phyloP scores from a whole-genome alignment of 2,888 invertebrate genomes.

The Trissoscelio sp. region DNA sequence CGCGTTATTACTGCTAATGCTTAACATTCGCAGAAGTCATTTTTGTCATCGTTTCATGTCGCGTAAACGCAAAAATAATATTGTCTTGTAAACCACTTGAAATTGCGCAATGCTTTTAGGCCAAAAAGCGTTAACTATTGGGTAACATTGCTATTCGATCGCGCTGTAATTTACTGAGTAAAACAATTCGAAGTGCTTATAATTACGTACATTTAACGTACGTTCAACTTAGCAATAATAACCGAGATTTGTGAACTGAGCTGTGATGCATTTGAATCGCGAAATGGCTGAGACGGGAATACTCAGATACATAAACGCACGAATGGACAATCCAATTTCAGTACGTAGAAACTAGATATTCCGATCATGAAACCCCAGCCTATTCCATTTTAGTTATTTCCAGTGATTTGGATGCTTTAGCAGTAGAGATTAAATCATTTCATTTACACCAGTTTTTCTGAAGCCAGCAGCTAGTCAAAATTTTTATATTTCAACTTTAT shows the following conservation, averaged over 20 bases:
- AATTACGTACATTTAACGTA: constrained; percentile 10
- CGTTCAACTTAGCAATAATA: constrained; percentile 43
- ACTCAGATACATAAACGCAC: constrained; percentile 48
- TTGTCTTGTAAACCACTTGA: too few relatives aligned
- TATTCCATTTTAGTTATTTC: constrained; percentile 56
- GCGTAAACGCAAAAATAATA: constrained; percentile 7
- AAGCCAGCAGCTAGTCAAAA: too few relatives aligned
- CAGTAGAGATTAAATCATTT: constrained; percentile 2
- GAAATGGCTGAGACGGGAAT: constrained; percentile 42
- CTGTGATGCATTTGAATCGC: constrained; percentile 24
- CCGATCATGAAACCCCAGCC: constrained; percentile 50
- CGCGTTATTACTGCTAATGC: neutral
- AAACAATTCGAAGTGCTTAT: constrained; percentile 3
- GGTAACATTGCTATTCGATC: neutral
- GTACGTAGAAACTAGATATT: constrained; percentile 39
- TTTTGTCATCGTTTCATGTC: neutral
- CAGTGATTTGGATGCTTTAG: constrained; percentile 46
- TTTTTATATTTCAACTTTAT: too few relatives aligned
- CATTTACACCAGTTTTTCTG: neutral
- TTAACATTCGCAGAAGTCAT: neutral
- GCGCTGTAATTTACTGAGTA: neutral
- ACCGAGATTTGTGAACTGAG: constrained; percentile 34
- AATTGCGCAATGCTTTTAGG: too few relatives aligned
- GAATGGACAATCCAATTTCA: constrained; percentile 59
- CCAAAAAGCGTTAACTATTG: too few relatives aligned